A percentile compares a stretch with the other conserved stretches of the same genome.
These are phyloP conservation scores for Drosophila insularis DNA, from an alignment of 1,140 invertebrate genomes.

Conservation along the genomic window DNA sequence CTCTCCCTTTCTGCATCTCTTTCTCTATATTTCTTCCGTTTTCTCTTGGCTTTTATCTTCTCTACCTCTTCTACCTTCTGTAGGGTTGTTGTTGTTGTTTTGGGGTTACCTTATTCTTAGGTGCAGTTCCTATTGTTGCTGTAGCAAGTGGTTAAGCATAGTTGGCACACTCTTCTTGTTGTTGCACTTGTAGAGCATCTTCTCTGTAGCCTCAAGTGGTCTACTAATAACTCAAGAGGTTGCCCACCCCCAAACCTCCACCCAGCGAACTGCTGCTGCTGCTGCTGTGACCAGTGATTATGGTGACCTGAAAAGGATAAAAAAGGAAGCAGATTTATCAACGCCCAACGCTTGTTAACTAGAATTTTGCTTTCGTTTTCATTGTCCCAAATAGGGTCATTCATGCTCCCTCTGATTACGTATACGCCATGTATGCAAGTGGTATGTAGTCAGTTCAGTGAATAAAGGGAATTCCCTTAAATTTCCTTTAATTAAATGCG, in stretches of 20 bases:
- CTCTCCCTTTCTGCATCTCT: background rate
- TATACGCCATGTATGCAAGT: constrained; percentile 28
- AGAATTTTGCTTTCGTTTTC: constrained; percentile 8
- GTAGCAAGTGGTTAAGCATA: constrained; percentile 44
- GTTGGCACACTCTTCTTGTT: constrained; percentile 15
- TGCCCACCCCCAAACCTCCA: constrained; percentile 12
- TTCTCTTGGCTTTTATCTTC: constrained; percentile 32
- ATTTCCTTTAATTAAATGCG: background rate
- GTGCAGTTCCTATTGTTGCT: constrained; percentile 43
- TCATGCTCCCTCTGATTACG: constrained; percentile 12
- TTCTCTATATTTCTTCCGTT: background rate
- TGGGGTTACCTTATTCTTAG: constrained; percentile 63
- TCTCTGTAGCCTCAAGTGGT: constrained; percentile 46
- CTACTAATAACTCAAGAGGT: constrained; percentile 67
- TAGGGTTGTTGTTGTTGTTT: constrained; percentile 27
- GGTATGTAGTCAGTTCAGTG: too few relatives aligned
- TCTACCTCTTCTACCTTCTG: constrained; percentile 31
- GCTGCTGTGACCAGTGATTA: constrained; percentile 38
- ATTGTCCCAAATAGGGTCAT: constrained; percentile 43
- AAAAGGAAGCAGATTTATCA: constrained; percentile 13
- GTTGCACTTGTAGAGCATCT: constrained; percentile 72
- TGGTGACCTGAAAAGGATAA: constrained; percentile 9
- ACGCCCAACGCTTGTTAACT: constrained; percentile 1
- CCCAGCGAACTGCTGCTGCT: constrained; percentile 8
- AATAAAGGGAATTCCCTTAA: constrained; percentile 13